These are phyloP conservation scores for Harpagifer antarcticus DNA, from an alignment of 2,797 vertebrate genomes.

Conservation along the genomic window DNA sequence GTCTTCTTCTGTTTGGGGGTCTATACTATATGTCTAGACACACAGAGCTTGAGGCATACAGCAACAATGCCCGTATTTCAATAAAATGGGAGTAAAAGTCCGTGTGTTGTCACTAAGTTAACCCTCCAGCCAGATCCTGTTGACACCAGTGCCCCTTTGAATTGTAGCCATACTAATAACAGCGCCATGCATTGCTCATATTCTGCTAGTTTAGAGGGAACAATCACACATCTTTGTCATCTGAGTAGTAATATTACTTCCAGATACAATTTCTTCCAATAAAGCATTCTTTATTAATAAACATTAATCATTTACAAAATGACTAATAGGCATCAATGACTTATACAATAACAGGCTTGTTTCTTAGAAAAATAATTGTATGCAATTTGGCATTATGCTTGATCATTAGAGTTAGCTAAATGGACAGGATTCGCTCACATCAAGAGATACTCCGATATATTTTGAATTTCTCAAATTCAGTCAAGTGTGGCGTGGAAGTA, in stretches of 20 bases:
- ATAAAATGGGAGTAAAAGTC: constrained; percentile 46
- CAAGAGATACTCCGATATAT: constrained; percentile 27
- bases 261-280: no score
- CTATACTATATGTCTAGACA: no score
- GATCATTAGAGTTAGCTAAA: constrained; percentile 27
- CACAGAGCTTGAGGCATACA: constrained; percentile 40
- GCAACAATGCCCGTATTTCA: constrained; percentile 51
- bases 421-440: constrained; percentile 23
- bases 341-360: constrained; percentile 48
- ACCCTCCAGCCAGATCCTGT: constrained; percentile 34
- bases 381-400: constrained; percentile 33
- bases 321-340: constrained; percentile 52
- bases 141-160: constrained; percentile 44
- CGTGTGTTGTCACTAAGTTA: constrained; percentile 36
- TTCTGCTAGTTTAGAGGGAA: constrained; percentile 8
- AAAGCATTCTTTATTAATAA: constrained; percentile 51
- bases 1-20: constrained; percentile 30
- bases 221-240: constrained; percentile 20
- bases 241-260: constrained; percentile 21
- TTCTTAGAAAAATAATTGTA: constrained; percentile 39
- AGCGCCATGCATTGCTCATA: constrained; percentile 12
- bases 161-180: constrained; percentile 31
- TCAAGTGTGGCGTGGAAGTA: constrained; percentile 24
- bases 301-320: constrained; percentile 46
- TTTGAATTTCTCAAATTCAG: constrained; percentile 31